Conservation (phyloP, 2,113 vertebrate genomes). For the Platysteira castanea region DNA sequence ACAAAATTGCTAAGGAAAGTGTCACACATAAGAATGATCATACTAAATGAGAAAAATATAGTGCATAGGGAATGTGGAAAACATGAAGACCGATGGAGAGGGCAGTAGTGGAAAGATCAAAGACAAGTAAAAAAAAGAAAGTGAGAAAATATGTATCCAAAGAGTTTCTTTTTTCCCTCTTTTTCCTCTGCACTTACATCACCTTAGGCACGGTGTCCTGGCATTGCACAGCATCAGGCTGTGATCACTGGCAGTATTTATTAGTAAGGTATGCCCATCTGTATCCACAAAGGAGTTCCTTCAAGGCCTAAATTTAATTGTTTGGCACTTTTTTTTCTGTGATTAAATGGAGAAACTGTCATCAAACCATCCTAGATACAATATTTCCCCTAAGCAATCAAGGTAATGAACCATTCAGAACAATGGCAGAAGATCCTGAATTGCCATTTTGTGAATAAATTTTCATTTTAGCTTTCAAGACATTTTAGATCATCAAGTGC, state of each 20-base stretch:
- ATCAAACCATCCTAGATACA: not conserved
- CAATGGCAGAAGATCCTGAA: not conserved
- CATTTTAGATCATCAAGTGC: not conserved
- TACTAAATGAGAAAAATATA: not conserved
- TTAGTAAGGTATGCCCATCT: not conserved
- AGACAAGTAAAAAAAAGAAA: not conserved
- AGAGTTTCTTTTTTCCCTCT: fast-evolving
- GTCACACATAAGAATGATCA: not conserved
- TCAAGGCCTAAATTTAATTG: not conserved
- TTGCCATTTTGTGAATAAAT: not conserved
- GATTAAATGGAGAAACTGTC: not conserved
- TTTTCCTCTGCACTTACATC: not conserved
- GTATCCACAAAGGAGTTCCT: not conserved
- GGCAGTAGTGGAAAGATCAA: not conserved
- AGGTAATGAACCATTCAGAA: not conserved
- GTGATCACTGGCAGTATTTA: not conserved
- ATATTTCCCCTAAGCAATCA: not conserved
- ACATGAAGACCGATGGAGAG: not conserved
- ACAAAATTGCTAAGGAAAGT: not conserved
- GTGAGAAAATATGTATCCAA: not conserved
- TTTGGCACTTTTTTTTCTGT: fast-evolving
- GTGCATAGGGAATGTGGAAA: not conserved
- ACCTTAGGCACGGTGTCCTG: fast-evolving
- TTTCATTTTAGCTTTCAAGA: not conserved
- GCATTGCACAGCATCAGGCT: not conserved